A percentile compares a stretch with the other conserved stretches of the same genome.
Conservation (phyloP, 2,797 vertebrate genomes). For the Thripadectes ignobilis region DNA sequence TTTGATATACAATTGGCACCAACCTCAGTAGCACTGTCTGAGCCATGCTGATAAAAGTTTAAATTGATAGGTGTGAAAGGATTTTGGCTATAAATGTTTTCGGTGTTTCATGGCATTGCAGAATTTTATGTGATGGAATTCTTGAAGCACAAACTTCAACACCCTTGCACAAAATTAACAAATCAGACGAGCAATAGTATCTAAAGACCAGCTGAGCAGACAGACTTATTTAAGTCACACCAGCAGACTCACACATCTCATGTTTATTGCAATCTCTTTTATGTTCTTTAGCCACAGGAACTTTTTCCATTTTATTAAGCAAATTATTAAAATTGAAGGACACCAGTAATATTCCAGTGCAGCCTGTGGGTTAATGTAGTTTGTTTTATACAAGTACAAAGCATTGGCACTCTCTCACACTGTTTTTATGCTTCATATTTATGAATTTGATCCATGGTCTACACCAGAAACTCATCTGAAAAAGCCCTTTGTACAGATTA, state of each 20-base stretch:
- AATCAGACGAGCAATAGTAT: neutral
- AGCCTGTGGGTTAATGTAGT: neutral
- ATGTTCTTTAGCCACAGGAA: neutral
- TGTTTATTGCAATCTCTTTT: neutral
- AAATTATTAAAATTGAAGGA: neutral
- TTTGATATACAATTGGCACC: neutral
- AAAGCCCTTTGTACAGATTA: neutral
- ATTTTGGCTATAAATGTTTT: neutral
- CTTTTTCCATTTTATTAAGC: neutral
- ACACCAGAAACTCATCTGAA: neutral
- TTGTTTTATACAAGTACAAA: neutral
- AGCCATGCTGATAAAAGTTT: neutral
- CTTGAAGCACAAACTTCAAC: neutral
- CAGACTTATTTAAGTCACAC: neutral
- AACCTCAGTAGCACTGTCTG: neutral
- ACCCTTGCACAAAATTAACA: neutral
- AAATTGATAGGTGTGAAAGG: neutral
- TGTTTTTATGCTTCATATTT: neutral
- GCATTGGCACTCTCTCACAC: neutral
- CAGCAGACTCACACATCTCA: neutral
- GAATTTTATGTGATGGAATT: neutral
- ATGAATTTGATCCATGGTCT: conserved; percentile 4
- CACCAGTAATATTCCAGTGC: neutral
- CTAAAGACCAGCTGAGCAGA: neutral
- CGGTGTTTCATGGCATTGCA: neutral